These are phyloP conservation scores for Lydus trimaculatus DNA, from an alignment of 2,888 invertebrate genomes.

Conservation along the genomic window DNA sequence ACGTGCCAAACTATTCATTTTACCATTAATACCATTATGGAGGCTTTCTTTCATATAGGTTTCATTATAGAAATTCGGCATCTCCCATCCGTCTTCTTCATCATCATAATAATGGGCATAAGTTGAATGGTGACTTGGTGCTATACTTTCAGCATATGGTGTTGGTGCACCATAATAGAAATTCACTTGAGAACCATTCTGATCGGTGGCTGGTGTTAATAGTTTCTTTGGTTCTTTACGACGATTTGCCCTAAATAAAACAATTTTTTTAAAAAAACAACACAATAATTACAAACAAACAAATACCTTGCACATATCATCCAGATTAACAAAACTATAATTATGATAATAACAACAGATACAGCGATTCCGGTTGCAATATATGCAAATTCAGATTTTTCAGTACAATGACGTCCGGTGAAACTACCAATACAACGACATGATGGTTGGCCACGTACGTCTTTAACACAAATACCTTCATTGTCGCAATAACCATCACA, in stretches of 20 bases:
- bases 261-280: not conserved
- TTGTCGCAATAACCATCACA: conserved; percentile 89
- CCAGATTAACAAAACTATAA: conserved; percentile 92
- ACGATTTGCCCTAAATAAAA: conserved; percentile 73
- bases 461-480: conserved; percentile 87
- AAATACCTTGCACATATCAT: conserved; percentile 91
- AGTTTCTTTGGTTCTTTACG: conserved; percentile 93
- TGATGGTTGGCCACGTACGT: conserved; percentile 81
- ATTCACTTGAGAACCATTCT: conserved; percentile 93
- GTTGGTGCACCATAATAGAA: conserved; percentile 96
- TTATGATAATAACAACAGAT: conserved; percentile 91
- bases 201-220: conserved; percentile 86
- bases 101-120: conserved; percentile 96
- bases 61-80: conserved; percentile 97
- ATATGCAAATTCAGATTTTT: conserved; percentile 94
- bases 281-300: not conserved
- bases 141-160: conserved; percentile 94
- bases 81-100: conserved; percentile 96
- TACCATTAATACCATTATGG: conserved; percentile 85
- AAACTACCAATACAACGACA: conserved; percentile 93
- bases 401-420: conserved; percentile 86
- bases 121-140: conserved; percentile 93
- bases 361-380: conserved; percentile 94
- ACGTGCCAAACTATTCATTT: conserved; percentile 91
- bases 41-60: conserved; percentile 95